A percentile compares a stretch with the other conserved stretches of the same genome.
These are phyloP conservation scores for Planiliza haematocheilus DNA, from an alignment of 2,113 vertebrate species.

Conservation along the genomic window DNA sequence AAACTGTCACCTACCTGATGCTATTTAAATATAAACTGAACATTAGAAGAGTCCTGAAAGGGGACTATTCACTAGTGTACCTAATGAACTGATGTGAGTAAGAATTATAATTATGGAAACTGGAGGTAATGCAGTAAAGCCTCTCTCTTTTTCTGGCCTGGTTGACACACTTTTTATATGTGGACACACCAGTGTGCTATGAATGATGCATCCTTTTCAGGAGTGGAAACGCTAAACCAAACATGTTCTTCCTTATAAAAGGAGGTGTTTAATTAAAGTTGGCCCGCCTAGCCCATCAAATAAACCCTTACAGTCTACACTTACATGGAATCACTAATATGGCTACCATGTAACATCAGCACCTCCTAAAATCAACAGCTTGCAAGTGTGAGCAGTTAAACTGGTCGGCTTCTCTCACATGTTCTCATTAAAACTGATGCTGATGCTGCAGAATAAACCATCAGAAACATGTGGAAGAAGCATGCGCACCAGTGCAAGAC, in stretches of 20 bases:
- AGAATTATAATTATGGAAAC: not conserved
- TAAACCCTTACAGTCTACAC: constrained; percentile 1
- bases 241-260: not conserved
- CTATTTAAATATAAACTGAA: too few species aligned
- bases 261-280: constrained; percentile 26
- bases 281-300: constrained; percentile 26
- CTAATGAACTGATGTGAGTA: too few species aligned
- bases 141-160: not conserved
- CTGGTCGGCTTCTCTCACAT: not conserved
- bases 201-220: constrained; percentile 47
- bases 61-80: too few species aligned
- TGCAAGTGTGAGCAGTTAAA: not conserved
- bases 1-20: too few species aligned
- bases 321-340: not conserved
- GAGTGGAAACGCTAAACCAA: constrained; percentile 44
- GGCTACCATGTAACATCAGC: not conserved
- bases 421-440: not conserved
- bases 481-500: too few species aligned
- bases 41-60: too few species aligned
- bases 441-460: constrained; percentile 6
- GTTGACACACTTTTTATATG: constrained; percentile 19
- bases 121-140: not conserved
- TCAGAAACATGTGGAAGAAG: too few species aligned
- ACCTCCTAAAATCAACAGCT: constrained; percentile 17
- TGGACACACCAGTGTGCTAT: not conserved